A percentile compares a stretch with the other conserved stretches of the same genome.
These are phyloP conservation scores for Cinclus mexicanus DNA, from an alignment of 2,113 vertebrate genomes.

Conservation along the genomic window DNA sequence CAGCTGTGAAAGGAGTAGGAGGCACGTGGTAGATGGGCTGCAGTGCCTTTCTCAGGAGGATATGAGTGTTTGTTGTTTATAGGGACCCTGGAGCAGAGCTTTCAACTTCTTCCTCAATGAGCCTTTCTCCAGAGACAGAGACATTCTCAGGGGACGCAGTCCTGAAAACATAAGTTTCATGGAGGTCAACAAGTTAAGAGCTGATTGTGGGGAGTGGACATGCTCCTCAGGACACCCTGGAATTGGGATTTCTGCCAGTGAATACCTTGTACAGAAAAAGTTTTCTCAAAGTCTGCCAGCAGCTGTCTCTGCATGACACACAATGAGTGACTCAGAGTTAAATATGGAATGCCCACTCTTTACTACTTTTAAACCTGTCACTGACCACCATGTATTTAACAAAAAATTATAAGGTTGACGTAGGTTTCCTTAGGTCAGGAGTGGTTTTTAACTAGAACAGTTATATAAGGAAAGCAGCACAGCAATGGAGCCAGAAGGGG, in stretches of 20 bases:
- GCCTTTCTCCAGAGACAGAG: not conserved
- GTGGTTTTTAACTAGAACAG: slow-evolving; percentile 24
- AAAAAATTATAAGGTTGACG: slow-evolving; percentile 68
- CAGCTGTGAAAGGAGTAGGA: not conserved
- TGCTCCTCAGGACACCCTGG: not conserved
- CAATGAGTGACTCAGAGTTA: slow-evolving; percentile 57
- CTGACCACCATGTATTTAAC: slow-evolving; percentile 64
- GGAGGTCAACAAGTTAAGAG: not conserved
- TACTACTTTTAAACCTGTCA: slow-evolving; percentile 74
- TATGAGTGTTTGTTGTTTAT: not conserved
- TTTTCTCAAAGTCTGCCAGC: not conserved
- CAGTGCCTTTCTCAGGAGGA: not conserved
- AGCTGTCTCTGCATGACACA: slow-evolving; percentile 7
- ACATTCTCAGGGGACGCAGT: not conserved
- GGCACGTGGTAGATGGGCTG: not conserved
- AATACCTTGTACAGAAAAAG: not conserved
- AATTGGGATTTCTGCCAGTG: not conserved
- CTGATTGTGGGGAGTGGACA: not conserved
- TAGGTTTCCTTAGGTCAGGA: slow-evolving; percentile 61
- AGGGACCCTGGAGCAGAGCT: not conserved
- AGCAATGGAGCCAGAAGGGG: not conserved
- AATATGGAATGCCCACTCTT: slow-evolving; percentile 49
- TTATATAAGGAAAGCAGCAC: slow-evolving; percentile 66
- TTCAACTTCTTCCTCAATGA: not conserved
- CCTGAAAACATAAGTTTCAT: not conserved